Evolutionary conservation across 2,113 vertebrate genomes (phyloP).

Genomic region (Bubo bubo): DNA sequence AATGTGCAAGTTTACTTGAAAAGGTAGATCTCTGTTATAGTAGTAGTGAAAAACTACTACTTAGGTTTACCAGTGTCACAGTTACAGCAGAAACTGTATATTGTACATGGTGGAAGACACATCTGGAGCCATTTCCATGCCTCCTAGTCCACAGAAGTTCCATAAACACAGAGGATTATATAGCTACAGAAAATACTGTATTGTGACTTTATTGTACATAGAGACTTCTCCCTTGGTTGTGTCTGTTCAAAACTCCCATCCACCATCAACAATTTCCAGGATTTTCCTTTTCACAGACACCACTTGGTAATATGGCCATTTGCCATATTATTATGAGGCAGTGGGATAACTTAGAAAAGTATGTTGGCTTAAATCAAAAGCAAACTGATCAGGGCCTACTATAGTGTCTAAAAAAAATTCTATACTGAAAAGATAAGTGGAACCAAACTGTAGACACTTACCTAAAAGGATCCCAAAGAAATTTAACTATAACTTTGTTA

Average conservation of each 20-base stretch:
- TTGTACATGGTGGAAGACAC: not conserved
- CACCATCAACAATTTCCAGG: not conserved
- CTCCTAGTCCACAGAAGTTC: not conserved
- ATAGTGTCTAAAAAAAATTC: not conserved
- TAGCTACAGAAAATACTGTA: not conserved
- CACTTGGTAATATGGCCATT: not conserved
- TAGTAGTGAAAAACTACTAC: not conserved
- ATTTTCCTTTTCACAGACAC: not conserved
- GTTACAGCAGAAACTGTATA: not conserved
- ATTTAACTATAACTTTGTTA: not conserved
- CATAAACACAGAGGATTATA: not conserved
- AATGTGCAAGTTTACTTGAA: slow-evolving; percentile 72
- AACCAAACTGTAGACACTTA: not conserved
- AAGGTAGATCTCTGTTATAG: slow-evolving; percentile 71
- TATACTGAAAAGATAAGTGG: not conserved
- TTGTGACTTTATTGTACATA: not conserved
- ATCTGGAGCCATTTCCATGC: not conserved
- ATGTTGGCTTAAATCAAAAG: not conserved
- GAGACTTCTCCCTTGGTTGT: not conserved
- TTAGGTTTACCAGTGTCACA: not conserved
- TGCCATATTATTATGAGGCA: not conserved
- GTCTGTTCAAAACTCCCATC: not conserved
- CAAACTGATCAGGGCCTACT: not conserved
- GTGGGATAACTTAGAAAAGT: not conserved
- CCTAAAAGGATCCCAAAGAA: not conserved